Percentiles rank a stretch among this genome's conserved stretches.
phyloP scores from a whole-genome alignment of 2,797 vertebrate genomes.

The Sciurus vulgaris region DNA sequence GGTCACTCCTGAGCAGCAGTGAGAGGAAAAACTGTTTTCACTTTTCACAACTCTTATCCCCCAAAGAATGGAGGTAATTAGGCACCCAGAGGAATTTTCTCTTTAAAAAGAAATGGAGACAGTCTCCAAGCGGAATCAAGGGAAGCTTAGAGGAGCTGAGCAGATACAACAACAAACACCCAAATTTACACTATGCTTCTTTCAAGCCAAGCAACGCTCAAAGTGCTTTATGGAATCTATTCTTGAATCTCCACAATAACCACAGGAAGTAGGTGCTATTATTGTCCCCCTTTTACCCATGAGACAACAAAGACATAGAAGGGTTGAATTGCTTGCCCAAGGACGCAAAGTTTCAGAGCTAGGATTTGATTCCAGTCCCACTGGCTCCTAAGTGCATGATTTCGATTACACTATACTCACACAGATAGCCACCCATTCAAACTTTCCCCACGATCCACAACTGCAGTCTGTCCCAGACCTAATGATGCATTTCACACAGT shows the following conservation, averaged over 20 bases:
- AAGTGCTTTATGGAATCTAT: not conserved
- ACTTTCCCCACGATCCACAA: not conserved
- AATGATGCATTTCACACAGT: no score
- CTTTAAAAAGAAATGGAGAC: not conserved
- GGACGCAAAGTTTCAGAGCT: not conserved
- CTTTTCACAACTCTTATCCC: not conserved
- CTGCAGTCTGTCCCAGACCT: accelerated
- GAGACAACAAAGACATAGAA: not conserved
- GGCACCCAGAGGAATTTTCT: not conserved
- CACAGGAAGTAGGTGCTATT: not conserved
- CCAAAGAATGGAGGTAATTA: not conserved
- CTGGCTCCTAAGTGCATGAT: not conserved
- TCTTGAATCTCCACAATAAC: not conserved
- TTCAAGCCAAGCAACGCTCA: not conserved
- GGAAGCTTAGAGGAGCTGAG: not conserved
- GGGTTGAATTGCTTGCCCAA: not conserved
- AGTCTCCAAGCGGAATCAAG: not conserved
- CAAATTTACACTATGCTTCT: accelerated
- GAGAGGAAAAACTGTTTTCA: not conserved
- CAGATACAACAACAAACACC: not conserved
- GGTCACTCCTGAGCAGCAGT: not conserved
- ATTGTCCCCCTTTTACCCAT: not conserved
- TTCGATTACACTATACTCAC: accelerated
- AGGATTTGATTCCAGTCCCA: not conserved
- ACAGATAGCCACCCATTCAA: not conserved